Evolutionary conservation across 2,113 vertebrate species (phyloP).

Genomic region (Myocastor coypus): DNA sequence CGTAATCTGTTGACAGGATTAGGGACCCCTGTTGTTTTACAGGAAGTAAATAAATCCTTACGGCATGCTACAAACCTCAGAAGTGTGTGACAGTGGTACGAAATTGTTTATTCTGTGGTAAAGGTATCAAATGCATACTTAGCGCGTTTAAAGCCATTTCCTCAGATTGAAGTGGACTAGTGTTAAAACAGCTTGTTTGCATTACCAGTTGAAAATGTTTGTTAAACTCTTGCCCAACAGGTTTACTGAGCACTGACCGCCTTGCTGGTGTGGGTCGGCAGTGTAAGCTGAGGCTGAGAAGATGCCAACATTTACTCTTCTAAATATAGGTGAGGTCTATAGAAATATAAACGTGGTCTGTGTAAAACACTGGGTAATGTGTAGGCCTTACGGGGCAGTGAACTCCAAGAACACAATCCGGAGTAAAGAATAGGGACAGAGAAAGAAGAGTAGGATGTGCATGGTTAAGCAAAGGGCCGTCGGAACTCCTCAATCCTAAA

Average conservation of each 20-base stretch:
- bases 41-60: conserved; percentile 82
- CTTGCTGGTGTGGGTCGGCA: background rate
- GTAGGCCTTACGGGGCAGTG: background rate
- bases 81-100: conserved; percentile 74
- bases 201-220: conserved; percentile 68
- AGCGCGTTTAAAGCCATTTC: conserved; percentile 75
- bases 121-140: conserved; percentile 81
- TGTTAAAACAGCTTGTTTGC: conserved; percentile 65
- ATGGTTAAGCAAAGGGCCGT: background rate
- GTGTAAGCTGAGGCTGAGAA: background rate
- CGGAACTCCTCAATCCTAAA: background rate
- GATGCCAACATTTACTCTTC: background rate
- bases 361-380: background rate
- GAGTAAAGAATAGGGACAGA: background rate
- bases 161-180: conserved; percentile 53
- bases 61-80: conserved; percentile 77
- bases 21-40: conserved; percentile 82
- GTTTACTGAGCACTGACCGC: conserved; percentile 39
- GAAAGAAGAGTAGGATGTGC: background rate
- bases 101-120: conserved; percentile 74
- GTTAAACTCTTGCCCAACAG: conserved; percentile 43
- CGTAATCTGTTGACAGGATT: conserved; percentile 76
- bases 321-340: conserved; percentile 45
- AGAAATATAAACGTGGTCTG: conserved; percentile 28
- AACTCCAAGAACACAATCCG: background rate